Conservation (phyloP, 2,888 invertebrate genomes). For the Meliscaeva auricollis region DNA sequence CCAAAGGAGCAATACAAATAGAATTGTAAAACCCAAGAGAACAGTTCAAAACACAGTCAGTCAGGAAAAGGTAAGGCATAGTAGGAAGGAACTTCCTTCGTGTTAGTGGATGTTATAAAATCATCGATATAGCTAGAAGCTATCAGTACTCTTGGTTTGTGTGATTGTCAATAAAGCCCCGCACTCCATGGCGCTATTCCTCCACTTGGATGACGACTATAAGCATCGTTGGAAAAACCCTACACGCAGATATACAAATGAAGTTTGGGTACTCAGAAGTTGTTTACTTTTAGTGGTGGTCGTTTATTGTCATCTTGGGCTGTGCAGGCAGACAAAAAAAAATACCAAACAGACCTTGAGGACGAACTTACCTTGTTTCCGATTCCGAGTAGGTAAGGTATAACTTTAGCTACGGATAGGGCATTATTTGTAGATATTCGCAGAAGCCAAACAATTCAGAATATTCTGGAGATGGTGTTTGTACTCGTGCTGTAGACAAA, state of each 20-base stretch:
- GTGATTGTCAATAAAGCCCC: background rate
- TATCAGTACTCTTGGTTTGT: conserved; percentile 12
- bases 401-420: no score
- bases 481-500: no score
- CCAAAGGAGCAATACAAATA: conserved; percentile 11
- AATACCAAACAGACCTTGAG: conserved; percentile 24
- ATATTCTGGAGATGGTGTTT: conserved; percentile 2
- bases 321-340: background rate
- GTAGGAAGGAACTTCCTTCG: background rate
- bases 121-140: conserved; percentile 7
- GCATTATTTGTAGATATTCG: no score
- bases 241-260: background rate
- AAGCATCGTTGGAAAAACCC: conserved; percentile 16
- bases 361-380: background rate
- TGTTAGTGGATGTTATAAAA: conserved; percentile 1
- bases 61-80: no score
- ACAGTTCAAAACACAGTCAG: conserved; percentile 3
- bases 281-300: conserved; percentile 25
- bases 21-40: conserved; percentile 13
- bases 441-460: conserved; percentile 1
- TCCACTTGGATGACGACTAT: background rate
- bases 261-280: background rate
- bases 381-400: background rate
- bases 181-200: background rate
- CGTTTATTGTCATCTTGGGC: conserved; percentile 6